Percentiles rank a stretch among this genome's conserved stretches.
These are phyloP conservation scores for Sitodiplosis mosellana DNA, from an alignment of 1,140 invertebrate genomes.

Conservation along the genomic window DNA sequence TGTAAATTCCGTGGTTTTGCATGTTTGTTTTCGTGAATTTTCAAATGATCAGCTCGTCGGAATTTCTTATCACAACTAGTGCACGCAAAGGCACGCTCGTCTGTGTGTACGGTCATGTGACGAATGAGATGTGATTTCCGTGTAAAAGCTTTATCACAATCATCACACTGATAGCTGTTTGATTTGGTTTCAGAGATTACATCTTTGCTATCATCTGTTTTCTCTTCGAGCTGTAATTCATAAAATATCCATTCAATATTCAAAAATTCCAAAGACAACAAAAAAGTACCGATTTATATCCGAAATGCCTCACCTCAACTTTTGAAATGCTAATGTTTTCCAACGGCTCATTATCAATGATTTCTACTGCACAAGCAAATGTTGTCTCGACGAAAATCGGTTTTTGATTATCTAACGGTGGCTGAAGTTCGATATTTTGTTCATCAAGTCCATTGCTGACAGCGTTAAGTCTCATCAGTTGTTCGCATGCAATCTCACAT, in stretches of 20 bases:
- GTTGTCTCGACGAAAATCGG: background rate
- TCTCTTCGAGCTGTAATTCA: background rate
- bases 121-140: background rate
- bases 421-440: too few relatives aligned
- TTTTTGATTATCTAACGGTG: background rate
- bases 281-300: background rate
- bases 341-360: background rate
- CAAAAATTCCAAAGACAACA: background rate
- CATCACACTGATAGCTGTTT: background rate
- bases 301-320: background rate
- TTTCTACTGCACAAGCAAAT: background rate
- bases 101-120: background rate
- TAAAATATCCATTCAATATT: background rate
- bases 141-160: background rate
- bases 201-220: background rate
- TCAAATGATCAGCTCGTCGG: too few relatives aligned
- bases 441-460: too few relatives aligned
- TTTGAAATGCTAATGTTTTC: background rate
- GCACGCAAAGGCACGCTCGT: too few relatives aligned
- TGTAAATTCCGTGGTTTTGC: background rate
- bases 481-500: constrained; percentile 1
- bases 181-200: background rate
- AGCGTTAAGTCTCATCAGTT: background rate
- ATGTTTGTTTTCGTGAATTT: too few relatives aligned
- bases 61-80: too few relatives aligned